phyloP scores from a whole-genome alignment of 2,113 vertebrate genomes.

The Antechinus stuartii region DNA sequence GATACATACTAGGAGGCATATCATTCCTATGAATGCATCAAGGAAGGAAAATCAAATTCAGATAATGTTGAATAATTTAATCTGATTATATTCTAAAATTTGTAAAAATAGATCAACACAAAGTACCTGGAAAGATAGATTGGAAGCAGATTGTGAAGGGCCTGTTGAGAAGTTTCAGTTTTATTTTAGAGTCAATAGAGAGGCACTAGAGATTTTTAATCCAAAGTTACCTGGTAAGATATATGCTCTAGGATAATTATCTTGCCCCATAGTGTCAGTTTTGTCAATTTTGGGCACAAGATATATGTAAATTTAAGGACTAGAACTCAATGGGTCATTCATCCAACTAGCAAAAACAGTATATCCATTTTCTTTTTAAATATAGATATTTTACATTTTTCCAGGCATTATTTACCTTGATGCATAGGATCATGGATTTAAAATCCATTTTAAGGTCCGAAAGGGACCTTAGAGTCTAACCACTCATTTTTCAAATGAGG shows the following conservation, averaged over 20 bases:
- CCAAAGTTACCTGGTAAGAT: not conserved
- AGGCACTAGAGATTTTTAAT: not conserved
- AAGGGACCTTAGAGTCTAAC: not conserved
- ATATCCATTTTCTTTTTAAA: not conserved
- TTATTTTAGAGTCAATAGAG: not conserved
- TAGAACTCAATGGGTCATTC: not conserved
- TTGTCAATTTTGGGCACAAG: not conserved
- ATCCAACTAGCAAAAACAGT: not conserved
- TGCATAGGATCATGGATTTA: not conserved
- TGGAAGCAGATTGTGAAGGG: not conserved
- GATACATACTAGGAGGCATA: not conserved
- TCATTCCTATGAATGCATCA: not conserved
- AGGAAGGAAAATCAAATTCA: not conserved
- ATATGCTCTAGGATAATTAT: not conserved
- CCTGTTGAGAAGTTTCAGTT: not conserved
- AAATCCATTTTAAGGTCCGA: too few relatives aligned
- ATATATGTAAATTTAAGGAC: not conserved
- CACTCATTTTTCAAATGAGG: not conserved
- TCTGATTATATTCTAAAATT: not conserved
- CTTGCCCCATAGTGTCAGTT: not conserved
- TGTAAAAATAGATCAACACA: not conserved
- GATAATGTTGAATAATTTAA: not conserved
- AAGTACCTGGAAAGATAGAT: not conserved
- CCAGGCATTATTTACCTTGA: not conserved
- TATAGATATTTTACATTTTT: not conserved